Conservation (phyloP, 2,888 invertebrate genomes). For the Idaea biselata region DNA sequence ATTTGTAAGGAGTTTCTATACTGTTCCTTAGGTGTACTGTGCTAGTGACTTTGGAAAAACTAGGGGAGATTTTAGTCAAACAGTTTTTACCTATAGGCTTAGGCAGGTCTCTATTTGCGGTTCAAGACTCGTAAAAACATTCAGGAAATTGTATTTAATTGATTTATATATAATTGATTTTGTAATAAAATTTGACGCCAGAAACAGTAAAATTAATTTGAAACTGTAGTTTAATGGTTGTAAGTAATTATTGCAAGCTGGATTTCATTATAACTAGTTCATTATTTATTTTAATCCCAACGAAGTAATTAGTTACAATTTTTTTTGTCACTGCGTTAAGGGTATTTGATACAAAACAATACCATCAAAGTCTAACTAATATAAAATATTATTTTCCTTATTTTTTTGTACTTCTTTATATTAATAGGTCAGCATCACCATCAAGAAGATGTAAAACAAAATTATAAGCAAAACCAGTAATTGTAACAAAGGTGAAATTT, state of each 20-base stretch:
- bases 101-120: neutral
- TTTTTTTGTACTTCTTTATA: too few species aligned
- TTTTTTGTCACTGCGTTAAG: too few species aligned
- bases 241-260: neutral
- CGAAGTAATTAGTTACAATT: neutral
- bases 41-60: neutral
- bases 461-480: too few species aligned
- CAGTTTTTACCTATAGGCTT: neutral
- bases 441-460: too few species aligned
- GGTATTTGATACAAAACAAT: neutral
- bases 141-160: neutral
- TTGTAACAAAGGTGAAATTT: too few species aligned
- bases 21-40: too few species aligned
- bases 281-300: neutral
- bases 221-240: neutral
- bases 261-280: neutral
- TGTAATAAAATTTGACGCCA: conserved; percentile 10
- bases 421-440: too few species aligned
- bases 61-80: neutral
- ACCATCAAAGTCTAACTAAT: too few species aligned
- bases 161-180: neutral
- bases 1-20: too few species aligned
- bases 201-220: conserved; percentile 12
- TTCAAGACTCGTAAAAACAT: neutral
- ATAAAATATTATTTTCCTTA: too few species aligned